phyloP scores from a whole-genome alignment of 2,888 invertebrate species.

The Melangyna quadrimaculata region DNA sequence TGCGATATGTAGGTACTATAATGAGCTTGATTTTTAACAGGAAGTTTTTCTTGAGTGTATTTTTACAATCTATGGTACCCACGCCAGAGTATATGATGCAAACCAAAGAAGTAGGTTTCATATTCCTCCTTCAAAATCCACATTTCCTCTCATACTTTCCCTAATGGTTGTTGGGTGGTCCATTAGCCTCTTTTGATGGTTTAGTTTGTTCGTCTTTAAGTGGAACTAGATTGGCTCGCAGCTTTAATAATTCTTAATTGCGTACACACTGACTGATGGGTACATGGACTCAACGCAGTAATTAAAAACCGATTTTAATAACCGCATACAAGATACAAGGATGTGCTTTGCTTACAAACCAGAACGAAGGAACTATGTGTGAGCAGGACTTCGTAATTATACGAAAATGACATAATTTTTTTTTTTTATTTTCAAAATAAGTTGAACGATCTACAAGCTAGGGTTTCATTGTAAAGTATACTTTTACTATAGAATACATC shows the following conservation, averaged over 20 bases:
- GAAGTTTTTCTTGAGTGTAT: not conserved
- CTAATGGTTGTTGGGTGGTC: constrained; percentile 26
- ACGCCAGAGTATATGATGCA: not conserved
- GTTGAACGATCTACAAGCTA: not conserved
- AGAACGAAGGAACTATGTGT: not conserved
- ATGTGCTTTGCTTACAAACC: constrained; percentile 17
- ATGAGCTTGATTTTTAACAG: not conserved
- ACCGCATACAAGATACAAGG: not conserved
- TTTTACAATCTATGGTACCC: not conserved
- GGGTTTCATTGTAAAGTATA: not conserved
- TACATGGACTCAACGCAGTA: not conserved
- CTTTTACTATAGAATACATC: not conserved
- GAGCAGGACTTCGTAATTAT: not conserved
- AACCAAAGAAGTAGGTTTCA: not conserved
- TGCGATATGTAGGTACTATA: no score
- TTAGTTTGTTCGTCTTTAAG: constrained; percentile 11
- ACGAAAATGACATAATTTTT: not conserved
- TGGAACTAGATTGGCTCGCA: not conserved
- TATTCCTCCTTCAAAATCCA: constrained; percentile 15
- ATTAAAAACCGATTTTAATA: constrained; percentile 37
- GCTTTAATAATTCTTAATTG: constrained; percentile 14
- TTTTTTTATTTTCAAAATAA: not conserved
- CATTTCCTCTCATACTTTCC: constrained; percentile 20
- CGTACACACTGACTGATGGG: not conserved
- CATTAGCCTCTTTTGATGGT: not conserved